Base-by-base conservation (phyloP, 2,113 vertebrate species). In the Falco punctatus region DNA sequence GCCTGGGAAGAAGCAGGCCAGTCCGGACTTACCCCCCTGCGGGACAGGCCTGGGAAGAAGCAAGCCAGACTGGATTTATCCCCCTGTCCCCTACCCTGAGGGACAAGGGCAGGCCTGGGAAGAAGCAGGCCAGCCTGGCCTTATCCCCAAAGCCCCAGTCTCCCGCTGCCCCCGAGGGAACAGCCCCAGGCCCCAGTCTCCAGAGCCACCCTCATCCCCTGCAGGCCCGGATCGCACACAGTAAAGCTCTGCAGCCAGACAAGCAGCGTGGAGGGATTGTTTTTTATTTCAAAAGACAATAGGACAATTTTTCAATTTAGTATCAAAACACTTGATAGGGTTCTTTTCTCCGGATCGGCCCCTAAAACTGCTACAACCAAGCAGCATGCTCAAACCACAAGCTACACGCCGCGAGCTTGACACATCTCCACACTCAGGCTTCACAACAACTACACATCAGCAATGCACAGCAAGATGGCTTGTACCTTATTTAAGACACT, bases 201-300 rank as follows among this genome's bases (percentile, higher is more conserved):
- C 40, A 22, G 15, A 3, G 22, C 28, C 61, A 5, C 15, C 51
- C 40, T 4, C 38, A 4, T 6, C 32, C 27, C 32, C 46, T 44
- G 1, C 28, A 33, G n/a, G n/a, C 55, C 35, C 15, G 6, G n/a
- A 15, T 38, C 9, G 0, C 80, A 0, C 26, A 3, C 1, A 86
- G 11, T 10, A 33, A 87, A 88, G 13, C 61, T 71, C 82, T 0
- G 12, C 19, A 88, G 40, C 5, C n/a, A 16, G 46, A 28, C 69
- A 90, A 90, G 66, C 65, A 28, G 6, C 2, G 10, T 96, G 86
- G 94, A 96, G 96, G 97, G 97, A 98, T 93, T 84, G 79, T 89
- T 92, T 98, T 97, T 98, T 98, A 98, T 98, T 98, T 98, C 96
- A 97, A 98, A 98, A 98, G 97, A 98, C 97, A 94, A 90, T 86